These are phyloP conservation scores for Ennomos fuscantarius DNA, from an alignment of 2,888 invertebrate species.

Conservation along the genomic window DNA sequence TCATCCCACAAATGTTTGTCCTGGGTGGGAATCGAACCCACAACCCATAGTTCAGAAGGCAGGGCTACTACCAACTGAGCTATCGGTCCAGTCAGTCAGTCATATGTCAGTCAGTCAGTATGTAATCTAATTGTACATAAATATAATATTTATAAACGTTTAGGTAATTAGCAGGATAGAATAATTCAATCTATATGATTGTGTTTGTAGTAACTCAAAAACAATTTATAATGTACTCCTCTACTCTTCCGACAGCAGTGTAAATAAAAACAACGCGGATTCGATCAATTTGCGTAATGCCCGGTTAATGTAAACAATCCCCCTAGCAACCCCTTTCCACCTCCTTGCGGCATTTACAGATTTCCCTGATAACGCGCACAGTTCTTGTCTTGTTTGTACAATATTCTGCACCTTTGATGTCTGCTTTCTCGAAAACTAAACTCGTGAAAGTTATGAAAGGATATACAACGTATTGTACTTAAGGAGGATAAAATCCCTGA, in stretches of 20 bases:
- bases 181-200: constrained; percentile 15
- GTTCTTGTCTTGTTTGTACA: constrained; percentile 6
- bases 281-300: constrained; percentile 23
- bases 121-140: too few relatives aligned
- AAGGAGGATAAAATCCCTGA: constrained; percentile 5
- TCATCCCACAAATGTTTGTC: too few relatives aligned
- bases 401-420: constrained; percentile 12
- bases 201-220: constrained; percentile 8
- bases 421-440: constrained; percentile 9
- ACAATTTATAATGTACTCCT: constrained; percentile 7
- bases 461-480: background rate
- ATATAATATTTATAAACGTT: too few relatives aligned
- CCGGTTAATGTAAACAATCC: constrained; percentile 15
- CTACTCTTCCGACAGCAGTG: constrained; percentile 9
- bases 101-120: too few relatives aligned
- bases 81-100: too few relatives aligned
- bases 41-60: too few relatives aligned
- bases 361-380: background rate
- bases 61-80: too few relatives aligned
- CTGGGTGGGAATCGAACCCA: too few relatives aligned
- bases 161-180: background rate
- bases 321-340: background rate
- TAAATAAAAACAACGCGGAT: constrained; percentile 26
- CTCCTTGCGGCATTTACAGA: background rate
- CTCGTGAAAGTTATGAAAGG: constrained; percentile 8